Evolutionary conservation across 2,113 vertebrate genomes (phyloP).

Genomic region (Callorhinus ursinus): DNA sequence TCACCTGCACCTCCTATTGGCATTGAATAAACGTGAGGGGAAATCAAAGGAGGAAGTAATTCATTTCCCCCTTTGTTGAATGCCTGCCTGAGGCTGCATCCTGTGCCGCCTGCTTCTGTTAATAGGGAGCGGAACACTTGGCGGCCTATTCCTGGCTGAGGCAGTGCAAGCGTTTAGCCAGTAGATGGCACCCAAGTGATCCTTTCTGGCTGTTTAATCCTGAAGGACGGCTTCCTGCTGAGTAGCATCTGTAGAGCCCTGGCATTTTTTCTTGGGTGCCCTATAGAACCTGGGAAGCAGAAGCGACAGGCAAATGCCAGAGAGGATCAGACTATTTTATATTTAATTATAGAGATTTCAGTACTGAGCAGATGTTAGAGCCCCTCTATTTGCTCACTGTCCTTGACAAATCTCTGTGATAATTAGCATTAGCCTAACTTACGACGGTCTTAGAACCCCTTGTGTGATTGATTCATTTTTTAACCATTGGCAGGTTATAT

Average conservation of each 20-base stretch:
- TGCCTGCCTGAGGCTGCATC: not conserved
- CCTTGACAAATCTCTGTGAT: not conserved
- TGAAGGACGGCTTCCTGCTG: not conserved
- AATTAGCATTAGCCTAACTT: not conserved
- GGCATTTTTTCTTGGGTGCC: not conserved
- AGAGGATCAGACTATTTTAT: not conserved
- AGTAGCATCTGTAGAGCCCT: not conserved
- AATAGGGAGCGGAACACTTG: no score
- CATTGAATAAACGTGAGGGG: not conserved
- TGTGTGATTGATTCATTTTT: not conserved
- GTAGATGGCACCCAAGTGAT: constrained; percentile 73
- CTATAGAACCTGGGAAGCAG: not conserved
- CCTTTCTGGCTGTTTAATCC: not conserved
- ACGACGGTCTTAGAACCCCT: not conserved
- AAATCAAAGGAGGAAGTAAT: not conserved
- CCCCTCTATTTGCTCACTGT: not conserved
- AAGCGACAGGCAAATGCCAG: not conserved
- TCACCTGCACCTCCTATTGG: not conserved
- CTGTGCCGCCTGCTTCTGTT: not conserved
- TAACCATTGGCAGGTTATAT: not conserved
- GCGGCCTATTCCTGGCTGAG: no score
- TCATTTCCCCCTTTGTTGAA: not conserved
- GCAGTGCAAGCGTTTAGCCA: constrained; percentile 51
- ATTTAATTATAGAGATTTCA: not conserved
- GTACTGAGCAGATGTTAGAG: not conserved